Percentiles rank a stretch among this genome's conserved stretches.
Conservation (phyloP, 2,113 vertebrate genomes). For the Scomber colias region DNA sequence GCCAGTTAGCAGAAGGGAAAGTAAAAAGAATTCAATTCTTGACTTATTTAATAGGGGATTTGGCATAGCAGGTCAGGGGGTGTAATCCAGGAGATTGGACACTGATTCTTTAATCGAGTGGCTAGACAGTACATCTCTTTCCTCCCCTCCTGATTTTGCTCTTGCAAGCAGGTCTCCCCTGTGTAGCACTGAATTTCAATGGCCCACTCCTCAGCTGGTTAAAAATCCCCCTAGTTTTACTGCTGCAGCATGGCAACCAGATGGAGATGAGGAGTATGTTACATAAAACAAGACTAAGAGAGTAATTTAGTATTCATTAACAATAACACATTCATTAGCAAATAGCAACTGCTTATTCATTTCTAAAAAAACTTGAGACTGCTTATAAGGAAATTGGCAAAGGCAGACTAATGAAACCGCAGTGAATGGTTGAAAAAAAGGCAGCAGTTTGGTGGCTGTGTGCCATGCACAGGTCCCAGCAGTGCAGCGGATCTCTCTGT, state of each 20-base stretch:
- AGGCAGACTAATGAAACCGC: constrained; percentile 56
- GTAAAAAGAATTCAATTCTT: constrained; percentile 65
- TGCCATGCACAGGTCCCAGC: constrained; percentile 52
- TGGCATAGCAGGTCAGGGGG: constrained; percentile 69
- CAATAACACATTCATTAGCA: constrained; percentile 60
- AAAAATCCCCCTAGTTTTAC: constrained; percentile 5
- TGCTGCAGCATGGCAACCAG: constrained; percentile 55
- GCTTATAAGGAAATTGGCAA: constrained; percentile 67
- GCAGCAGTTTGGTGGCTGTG: constrained; percentile 49
- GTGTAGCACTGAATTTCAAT: constrained; percentile 72
- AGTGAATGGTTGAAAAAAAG: constrained; percentile 61
- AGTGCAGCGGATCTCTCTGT: constrained; percentile 37
- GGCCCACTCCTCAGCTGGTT: constrained; percentile 35
- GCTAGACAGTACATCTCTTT: constrained; percentile 62
- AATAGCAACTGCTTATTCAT: constrained; percentile 45
- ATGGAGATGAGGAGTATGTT: constrained; percentile 56
- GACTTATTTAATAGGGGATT: constrained; percentile 77
- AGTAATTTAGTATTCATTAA: constrained; percentile 62
- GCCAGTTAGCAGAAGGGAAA: constrained; percentile 66
- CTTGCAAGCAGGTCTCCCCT: constrained; percentile 51
- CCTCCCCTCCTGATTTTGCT: constrained; percentile 36
- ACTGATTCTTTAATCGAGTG: constrained; percentile 78
- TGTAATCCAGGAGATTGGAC: constrained; percentile 79
- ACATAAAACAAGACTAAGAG: constrained; percentile 32
- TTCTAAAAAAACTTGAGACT: constrained; percentile 42